phyloP scores from a whole-genome alignment of 2,113 vertebrate species.

The Cololabis saira region DNA sequence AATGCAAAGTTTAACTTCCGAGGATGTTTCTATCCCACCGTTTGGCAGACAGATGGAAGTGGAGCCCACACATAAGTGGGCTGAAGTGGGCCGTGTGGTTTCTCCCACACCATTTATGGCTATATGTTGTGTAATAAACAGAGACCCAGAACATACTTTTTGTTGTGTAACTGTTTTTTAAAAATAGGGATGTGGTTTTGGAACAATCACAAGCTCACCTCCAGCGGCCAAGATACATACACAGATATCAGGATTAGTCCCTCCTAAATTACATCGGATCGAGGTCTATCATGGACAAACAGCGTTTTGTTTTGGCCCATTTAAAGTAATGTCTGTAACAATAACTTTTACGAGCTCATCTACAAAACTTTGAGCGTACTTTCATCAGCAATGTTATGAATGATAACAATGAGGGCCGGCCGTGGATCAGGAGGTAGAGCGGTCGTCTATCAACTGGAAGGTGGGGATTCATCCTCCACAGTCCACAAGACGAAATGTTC shows the following conservation, averaged over 20 bases:
- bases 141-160: slow-evolving; percentile 46
- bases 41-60: slow-evolving; percentile 20
- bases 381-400: no score
- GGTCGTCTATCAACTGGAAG: no score
- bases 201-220: slow-evolving; percentile 39
- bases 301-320: background rate
- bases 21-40: slow-evolving; percentile 35
- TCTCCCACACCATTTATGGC: slow-evolving; percentile 51
- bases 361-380: background rate
- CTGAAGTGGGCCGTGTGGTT: slow-evolving; percentile 34
- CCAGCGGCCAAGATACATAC: slow-evolving; percentile 18
- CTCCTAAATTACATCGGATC: background rate
- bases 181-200: slow-evolving; percentile 33
- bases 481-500: no score
- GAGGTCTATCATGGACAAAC: background rate
- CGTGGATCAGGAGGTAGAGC: no score
- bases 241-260: slow-evolving; percentile 15
- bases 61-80: slow-evolving; percentile 62
- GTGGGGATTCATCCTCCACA: no score
- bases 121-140: slow-evolving; percentile 51
- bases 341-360: background rate
- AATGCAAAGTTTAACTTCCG: slow-evolving; percentile 11
- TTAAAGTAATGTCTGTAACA: slow-evolving; percentile 3
- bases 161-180: slow-evolving; percentile 54
- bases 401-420: no score